A percentile compares a stretch with the other conserved stretches of the same genome.
Evolutionary conservation across 2,888 invertebrate genomes (phyloP).

Genomic region (Stenchaetothrips biformis): DNA sequence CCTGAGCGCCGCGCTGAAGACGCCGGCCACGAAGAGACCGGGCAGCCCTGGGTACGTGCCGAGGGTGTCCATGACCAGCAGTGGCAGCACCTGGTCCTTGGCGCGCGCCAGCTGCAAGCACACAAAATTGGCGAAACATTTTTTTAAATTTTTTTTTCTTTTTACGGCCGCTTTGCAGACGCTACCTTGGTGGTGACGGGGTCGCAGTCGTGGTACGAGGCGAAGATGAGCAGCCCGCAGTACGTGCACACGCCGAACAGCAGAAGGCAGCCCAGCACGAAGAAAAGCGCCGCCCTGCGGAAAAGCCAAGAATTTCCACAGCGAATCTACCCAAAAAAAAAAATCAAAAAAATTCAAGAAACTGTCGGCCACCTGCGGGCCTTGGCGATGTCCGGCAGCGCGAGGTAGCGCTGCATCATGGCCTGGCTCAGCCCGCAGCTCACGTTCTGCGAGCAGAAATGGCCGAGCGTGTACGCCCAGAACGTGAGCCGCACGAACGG

Average conservation of each 20-base stretch:
- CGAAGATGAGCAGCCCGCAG: conserved; percentile 55
- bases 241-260: not conserved
- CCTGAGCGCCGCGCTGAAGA: conserved; percentile 68
- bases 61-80: conserved; percentile 65
- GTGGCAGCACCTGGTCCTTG: conserved; percentile 58
- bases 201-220: conserved; percentile 62
- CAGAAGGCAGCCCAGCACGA: not conserved
- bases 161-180: not conserved
- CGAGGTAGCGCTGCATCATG: conserved; percentile 34
- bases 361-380: conserved; percentile 34
- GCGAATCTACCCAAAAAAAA: too few species aligned
- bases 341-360: too few species aligned
- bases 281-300: not conserved
- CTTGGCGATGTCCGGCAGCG: conserved; percentile 31
- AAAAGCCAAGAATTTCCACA: too few species aligned
- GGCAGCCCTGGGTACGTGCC: conserved; percentile 64
- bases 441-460: conserved; percentile 30
- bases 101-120: conserved; percentile 33
- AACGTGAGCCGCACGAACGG: conserved; percentile 42
- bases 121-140: not conserved
- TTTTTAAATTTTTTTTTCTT: not conserved
- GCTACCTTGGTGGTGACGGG: conserved; percentile 53
- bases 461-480: conserved; percentile 34
- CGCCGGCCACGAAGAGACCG: conserved; percentile 68
- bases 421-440: conserved; percentile 34